Conservation (phyloP, 2,113 vertebrate genomes). For the Heptranchias perlo region DNA sequence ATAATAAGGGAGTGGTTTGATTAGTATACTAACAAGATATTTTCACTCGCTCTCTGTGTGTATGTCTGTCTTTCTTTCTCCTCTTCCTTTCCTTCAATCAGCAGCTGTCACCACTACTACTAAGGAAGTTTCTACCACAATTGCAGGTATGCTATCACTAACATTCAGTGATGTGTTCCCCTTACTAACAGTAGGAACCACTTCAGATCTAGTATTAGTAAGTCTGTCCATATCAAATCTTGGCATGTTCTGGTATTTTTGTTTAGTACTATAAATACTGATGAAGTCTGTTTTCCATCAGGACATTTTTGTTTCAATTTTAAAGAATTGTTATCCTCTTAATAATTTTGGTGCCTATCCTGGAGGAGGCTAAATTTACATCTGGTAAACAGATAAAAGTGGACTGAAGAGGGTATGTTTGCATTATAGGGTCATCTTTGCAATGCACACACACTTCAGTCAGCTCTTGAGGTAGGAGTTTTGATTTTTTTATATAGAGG, state of each 20-base stretch:
- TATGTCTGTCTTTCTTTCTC: not conserved
- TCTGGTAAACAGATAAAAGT: not conserved
- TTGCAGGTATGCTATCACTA: not conserved
- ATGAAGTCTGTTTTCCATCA: not conserved
- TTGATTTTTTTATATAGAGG: not conserved
- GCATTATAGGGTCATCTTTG: not conserved
- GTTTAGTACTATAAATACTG: not conserved
- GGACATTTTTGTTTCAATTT: not conserved
- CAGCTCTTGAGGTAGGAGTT: not conserved
- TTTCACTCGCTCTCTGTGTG: not conserved
- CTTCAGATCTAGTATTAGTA: too few relatives aligned
- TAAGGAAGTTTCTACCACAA: not conserved
- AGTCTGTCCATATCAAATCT: not conserved
- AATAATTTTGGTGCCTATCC: not conserved
- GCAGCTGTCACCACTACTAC: not conserved
- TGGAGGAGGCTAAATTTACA: not conserved
- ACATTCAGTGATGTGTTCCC: not conserved
- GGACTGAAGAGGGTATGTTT: not conserved
- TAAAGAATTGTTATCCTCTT: not conserved
- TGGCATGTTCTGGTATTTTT: not conserved
- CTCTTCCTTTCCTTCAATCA: too few relatives aligned
- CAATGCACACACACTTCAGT: not conserved
- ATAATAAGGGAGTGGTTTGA: not conserved
- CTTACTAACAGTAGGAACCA: too few relatives aligned
- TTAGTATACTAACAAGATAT: not conserved